Conservation (phyloP, 2,888 invertebrate genomes). For the Sarcophaga subvicina region DNA sequence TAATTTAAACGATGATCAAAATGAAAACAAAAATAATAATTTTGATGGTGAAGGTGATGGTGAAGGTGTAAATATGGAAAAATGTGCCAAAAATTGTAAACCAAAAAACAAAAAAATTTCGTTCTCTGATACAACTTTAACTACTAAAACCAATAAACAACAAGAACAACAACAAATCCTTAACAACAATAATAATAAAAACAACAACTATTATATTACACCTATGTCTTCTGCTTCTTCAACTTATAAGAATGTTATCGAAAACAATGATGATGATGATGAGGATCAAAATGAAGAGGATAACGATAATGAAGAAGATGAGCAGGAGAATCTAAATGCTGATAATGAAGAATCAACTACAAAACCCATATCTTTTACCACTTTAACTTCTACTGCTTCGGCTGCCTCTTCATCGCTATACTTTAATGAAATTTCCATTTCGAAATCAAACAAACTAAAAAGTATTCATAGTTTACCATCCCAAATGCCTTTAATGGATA, state of each 20-base stretch:
- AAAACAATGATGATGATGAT: slow-evolving; percentile 3
- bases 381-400: slow-evolving; percentile 18
- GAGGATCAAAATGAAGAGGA: background rate
- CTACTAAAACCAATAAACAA: slow-evolving; percentile 48
- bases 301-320: background rate
- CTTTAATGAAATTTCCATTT: background rate
- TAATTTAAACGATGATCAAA: background rate
- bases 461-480: slow-evolving; percentile 69
- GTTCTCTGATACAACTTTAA: slow-evolving; percentile 30
- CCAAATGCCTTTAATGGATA: slow-evolving; percentile 71
- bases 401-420: slow-evolving; percentile 6
- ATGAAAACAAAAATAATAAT: background rate
- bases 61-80: slow-evolving; percentile 69
- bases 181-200: slow-evolving; percentile 37
- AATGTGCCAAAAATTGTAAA: slow-evolving; percentile 76
- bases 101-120: slow-evolving; percentile 54
- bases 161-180: slow-evolving; percentile 9
- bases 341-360: slow-evolving; percentile 21
- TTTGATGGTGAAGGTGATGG: background rate
- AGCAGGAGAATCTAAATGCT: background rate
- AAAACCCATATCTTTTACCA: slow-evolving; percentile 23
- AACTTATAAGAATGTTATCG: background rate
- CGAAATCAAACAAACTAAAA: slow-evolving; percentile 46
- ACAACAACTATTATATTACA: slow-evolving; percentile 33
- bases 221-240: slow-evolving; percentile 53